phyloP scores from a whole-genome alignment of 2,113 vertebrate species.

The Gracilinanus agilis region DNA sequence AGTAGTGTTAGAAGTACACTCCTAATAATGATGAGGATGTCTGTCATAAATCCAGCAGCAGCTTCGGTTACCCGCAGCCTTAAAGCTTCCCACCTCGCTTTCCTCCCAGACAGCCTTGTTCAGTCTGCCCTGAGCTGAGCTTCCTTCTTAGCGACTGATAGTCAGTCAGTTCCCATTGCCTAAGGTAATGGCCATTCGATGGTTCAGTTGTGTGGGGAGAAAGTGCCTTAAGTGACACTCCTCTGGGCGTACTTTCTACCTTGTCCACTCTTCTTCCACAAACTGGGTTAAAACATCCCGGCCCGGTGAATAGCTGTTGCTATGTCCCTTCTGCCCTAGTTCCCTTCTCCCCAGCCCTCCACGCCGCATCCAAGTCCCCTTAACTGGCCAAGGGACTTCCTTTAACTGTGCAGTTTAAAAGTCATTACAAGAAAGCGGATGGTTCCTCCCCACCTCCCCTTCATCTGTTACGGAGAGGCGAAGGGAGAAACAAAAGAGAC shows the following conservation, averaged over 20 bases:
- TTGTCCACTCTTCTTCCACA: neutral
- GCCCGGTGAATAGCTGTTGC: neutral
- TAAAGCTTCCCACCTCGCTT: neutral
- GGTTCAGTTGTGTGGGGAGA: neutral
- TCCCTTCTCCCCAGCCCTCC: neutral
- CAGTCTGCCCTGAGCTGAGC: neutral
- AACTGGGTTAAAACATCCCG: neutral
- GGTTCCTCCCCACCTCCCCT: neutral
- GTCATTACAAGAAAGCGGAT: conserved; percentile 23
- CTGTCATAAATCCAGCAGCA: neutral
- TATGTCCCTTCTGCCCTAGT: neutral
- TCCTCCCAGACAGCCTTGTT: neutral
- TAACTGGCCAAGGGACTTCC: neutral
- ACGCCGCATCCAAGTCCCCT: neutral
- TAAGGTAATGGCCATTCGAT: neutral
- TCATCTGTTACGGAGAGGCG: neutral
- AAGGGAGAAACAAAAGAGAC: conserved; percentile 66
- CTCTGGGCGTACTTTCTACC: neutral
- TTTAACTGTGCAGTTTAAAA: neutral
- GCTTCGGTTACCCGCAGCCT: neutral
- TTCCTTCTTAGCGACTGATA: neutral
- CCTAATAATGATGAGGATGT: neutral
- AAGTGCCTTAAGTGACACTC: neutral
- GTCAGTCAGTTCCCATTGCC: neutral
- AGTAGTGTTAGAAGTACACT: neutral